These are phyloP conservation scores for Pantala flavescens DNA, from an alignment of 1,140 invertebrate species.

Conservation along the genomic window DNA sequence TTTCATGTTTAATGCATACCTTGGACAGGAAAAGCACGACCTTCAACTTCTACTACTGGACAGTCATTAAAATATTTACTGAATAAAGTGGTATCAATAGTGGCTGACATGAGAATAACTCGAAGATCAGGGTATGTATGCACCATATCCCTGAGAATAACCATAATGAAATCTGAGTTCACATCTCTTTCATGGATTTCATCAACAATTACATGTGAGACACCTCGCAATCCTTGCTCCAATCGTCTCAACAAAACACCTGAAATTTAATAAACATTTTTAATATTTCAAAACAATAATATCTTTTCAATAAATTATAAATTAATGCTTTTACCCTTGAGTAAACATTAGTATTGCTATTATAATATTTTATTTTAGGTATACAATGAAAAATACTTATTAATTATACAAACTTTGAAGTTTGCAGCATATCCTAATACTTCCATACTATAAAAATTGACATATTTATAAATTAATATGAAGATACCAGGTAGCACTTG, in stretches of 20 bases:
- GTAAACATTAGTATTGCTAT: too few species aligned
- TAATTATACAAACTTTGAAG: too few species aligned
- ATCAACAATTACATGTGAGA: conserved; percentile 88
- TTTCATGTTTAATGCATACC: conserved; percentile 24
- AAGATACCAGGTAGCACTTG: too few species aligned
- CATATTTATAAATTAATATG: too few species aligned
- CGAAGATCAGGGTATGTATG: conserved; percentile 78
- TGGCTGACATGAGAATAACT: conserved; percentile 95
- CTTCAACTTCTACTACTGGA: conserved; percentile 68
- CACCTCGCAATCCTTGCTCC: conserved; percentile 71
- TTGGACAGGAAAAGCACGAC: conserved; percentile 67
- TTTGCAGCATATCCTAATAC: too few species aligned
- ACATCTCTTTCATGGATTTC: conserved; percentile 97
- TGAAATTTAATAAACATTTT: conserved; percentile 23
- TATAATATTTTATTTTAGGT: too few species aligned
- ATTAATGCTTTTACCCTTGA: neutral
- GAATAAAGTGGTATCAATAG: conserved; percentile 86
- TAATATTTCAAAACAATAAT: neutral
- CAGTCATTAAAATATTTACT: conserved; percentile 83
- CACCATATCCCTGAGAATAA: conserved; percentile 85
- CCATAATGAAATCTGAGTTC: conserved; percentile 93
- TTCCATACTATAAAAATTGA: too few species aligned
- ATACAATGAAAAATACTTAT: too few species aligned
- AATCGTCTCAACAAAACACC: conserved; percentile 83
- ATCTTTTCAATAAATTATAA: conserved; percentile 1